Conservation (phyloP, 1,140 invertebrate genomes). For the Tetramorium parvispinum region DNA sequence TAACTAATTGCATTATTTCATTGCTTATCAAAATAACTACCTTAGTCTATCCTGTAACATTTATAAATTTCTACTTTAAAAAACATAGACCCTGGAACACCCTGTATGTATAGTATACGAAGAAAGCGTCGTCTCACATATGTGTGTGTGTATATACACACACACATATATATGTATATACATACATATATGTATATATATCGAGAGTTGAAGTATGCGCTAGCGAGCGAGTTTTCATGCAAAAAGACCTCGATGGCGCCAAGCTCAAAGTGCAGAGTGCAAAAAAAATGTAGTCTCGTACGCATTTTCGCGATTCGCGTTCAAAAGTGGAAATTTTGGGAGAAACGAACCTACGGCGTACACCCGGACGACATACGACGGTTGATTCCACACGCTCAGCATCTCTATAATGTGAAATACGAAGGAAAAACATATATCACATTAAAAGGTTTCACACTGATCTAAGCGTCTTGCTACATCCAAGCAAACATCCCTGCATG, state of each 20-base stretch:
- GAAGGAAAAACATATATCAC: slow-evolving; percentile 76
- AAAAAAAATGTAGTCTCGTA: background rate
- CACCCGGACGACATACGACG: slow-evolving; percentile 74
- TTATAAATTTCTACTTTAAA: background rate
- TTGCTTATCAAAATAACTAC: background rate
- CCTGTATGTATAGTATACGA: background rate
- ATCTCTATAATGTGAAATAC: slow-evolving; percentile 82
- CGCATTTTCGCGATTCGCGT: slow-evolving; percentile 32
- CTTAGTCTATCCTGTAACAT: background rate
- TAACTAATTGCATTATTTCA: background rate
- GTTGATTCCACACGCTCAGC: slow-evolving; percentile 77
- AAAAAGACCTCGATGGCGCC: background rate
- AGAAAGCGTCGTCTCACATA: background rate
- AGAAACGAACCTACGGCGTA: slow-evolving; percentile 81
- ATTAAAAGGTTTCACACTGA: slow-evolving; percentile 65
- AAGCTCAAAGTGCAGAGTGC: background rate
- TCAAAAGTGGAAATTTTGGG: slow-evolving; percentile 69
- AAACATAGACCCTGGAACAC: background rate
- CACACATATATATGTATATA: background rate
- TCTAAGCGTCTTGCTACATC: slow-evolving; percentile 52
- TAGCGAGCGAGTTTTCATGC: slow-evolving; percentile 27
- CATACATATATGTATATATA: background rate
- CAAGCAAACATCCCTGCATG: slow-evolving; percentile 62
- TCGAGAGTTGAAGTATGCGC: background rate
- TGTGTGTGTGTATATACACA: background rate